Evolutionary conservation across 2,888 invertebrate genomes (phyloP).

Genomic region (Drosophila setosimentum): DNA sequence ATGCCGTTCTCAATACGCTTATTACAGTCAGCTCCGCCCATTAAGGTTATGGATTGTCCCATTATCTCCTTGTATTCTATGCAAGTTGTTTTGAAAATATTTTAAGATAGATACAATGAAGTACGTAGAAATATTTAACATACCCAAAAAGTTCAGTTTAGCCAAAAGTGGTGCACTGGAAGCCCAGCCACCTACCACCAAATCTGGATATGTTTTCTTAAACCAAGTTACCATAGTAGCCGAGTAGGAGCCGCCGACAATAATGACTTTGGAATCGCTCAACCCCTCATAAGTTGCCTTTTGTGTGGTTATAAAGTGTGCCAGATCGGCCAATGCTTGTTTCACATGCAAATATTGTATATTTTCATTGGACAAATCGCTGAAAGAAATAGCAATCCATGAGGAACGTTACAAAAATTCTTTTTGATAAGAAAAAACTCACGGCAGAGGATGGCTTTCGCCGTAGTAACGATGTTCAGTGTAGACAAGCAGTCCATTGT

Average conservation of each 20-base stretch:
- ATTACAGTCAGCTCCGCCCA: conserved; percentile 82
- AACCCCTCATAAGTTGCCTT: conserved; percentile 83
- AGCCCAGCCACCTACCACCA: conserved; percentile 87
- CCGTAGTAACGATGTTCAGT: conserved; percentile 95
- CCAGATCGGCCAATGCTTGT: conserved; percentile 89
- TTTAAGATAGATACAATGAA: not conserved
- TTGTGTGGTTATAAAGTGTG: conserved; percentile 87
- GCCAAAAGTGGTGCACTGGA: conserved; percentile 89
- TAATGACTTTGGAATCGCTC: conserved; percentile 85
- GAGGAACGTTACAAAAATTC: not conserved
- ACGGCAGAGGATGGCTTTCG: conserved; percentile 89
- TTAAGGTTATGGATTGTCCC: conserved; percentile 78
- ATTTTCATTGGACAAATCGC: conserved; percentile 87
- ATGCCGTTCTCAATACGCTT: conserved; percentile 81
- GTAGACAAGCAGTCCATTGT: conserved; percentile 89
- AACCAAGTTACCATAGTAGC: conserved; percentile 90
- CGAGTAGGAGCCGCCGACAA: conserved; percentile 89
- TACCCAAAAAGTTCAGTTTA: conserved; percentile 87
- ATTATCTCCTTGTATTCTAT: conserved; percentile 84
- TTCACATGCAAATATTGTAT: conserved; percentile 88
- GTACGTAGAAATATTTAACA: conserved; percentile 11
- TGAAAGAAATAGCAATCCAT: conserved; percentile 60
- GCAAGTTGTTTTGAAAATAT: rapidly evolving
- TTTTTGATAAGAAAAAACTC: conserved; percentile 68
- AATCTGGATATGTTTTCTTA: conserved; percentile 88